Evolutionary conservation across 2,113 vertebrate genomes (phyloP).

Genomic region (Dromiciops gliroides): DNA sequence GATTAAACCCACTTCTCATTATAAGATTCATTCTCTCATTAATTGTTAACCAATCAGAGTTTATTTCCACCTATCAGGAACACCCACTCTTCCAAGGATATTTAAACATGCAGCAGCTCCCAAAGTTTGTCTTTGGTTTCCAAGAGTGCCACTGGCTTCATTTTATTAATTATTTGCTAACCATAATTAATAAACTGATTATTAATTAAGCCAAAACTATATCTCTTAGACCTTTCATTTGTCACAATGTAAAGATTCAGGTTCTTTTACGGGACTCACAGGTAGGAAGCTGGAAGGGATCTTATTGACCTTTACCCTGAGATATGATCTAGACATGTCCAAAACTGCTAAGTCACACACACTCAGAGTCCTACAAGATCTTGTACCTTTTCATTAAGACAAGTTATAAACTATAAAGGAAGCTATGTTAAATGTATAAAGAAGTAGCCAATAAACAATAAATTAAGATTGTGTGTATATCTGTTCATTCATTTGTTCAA

Average conservation of each 20-base stretch:
- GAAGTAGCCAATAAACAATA: not conserved
- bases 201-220: not conserved
- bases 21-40: not conserved
- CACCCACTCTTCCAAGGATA: too few relatives aligned
- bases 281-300: not conserved
- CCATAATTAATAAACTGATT: not conserved
- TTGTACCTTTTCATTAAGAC: not conserved
- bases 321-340: not conserved
- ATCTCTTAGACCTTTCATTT: not conserved
- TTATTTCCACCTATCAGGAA: too few relatives aligned
- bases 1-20: not conserved
- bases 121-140: not conserved
- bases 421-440: not conserved
- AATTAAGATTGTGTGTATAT: not conserved
- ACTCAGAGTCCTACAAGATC: not conserved
- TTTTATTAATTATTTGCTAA: not conserved
- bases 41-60: not conserved
- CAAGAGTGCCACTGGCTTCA: not conserved
- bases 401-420: not conserved
- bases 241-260: not conserved
- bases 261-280: not conserved
- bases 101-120: not conserved
- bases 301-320: not conserved
- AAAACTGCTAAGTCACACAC: not conserved
- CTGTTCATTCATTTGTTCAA: not conserved